These are phyloP conservation scores for Tortricodes alternella DNA, from an alignment of 2,888 invertebrate genomes.

Conservation along the genomic window DNA sequence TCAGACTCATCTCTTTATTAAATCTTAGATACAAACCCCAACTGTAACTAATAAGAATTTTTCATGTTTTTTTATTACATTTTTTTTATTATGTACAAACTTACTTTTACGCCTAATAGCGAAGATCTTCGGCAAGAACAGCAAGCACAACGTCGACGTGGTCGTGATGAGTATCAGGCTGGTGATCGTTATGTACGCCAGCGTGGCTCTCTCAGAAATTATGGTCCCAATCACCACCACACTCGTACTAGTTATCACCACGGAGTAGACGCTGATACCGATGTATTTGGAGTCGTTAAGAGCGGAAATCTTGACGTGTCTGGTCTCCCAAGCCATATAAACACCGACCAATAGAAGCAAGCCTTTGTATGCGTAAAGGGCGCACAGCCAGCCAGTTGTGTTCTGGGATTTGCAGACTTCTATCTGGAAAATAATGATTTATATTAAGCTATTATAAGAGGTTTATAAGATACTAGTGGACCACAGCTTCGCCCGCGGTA, in stretches of 20 bases:
- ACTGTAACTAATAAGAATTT: not conserved
- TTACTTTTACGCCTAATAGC: slow-evolving; percentile 86
- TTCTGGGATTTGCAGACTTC: slow-evolving; percentile 94
- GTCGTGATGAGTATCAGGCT: slow-evolving; percentile 92
- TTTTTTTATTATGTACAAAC: slow-evolving; percentile 38
- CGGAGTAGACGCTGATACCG: slow-evolving; percentile 95
- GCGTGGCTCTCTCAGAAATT: slow-evolving; percentile 90
- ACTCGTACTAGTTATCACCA: slow-evolving; percentile 93
- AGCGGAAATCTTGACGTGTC: slow-evolving; percentile 94
- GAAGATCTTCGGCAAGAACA: slow-evolving; percentile 93
- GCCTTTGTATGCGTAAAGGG: slow-evolving; percentile 95
- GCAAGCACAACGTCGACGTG: slow-evolving; percentile 91
- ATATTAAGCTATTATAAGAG: not conserved
- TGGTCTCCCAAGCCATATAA: slow-evolving; percentile 98
- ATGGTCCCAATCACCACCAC: slow-evolving; percentile 95
- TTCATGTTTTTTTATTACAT: not conserved
- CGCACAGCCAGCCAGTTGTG: slow-evolving; percentile 94
- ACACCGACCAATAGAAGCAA: slow-evolving; percentile 93
- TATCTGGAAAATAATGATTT: slow-evolving; percentile 81
- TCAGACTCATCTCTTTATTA: too few relatives aligned
- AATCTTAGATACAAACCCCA: too few relatives aligned
- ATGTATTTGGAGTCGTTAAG: slow-evolving; percentile 97
- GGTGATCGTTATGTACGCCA: slow-evolving; percentile 92
- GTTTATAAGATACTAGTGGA: too few relatives aligned
- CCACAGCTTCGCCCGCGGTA: too few relatives aligned